Evolutionary conservation across 92 coral and sea anemone species (phyloP), one percentile per base, ranked within the genome.

Genomic region (Montipora capitata): DNA sequence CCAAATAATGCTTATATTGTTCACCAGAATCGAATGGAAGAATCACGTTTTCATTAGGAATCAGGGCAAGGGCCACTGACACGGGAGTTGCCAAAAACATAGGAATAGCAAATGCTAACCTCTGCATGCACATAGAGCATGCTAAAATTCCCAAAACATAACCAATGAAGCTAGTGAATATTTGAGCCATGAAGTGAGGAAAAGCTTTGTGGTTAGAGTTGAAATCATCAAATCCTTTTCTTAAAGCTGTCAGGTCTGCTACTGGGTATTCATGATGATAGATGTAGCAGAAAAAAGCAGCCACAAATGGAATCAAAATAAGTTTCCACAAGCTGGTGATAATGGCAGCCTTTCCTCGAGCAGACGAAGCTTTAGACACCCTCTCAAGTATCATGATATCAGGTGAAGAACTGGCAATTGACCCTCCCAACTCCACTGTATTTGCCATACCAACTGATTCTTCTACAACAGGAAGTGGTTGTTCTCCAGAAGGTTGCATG

Each of bases 91-190:
- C 95, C 41, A 95, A 70, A n/a, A 88, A 58, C 82, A 97, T 68
- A 9, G 99, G 99, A 1, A 94, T 62, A 3, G 97, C 96, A 61
- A 95, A 97, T 56, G 96, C 98, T 6, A 88, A 44, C 44, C 88
- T 68, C 77, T 97, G 99, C 77, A 96, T 81, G 45, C 98, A 94
- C 93, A 96, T 95, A 0, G 96, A 83, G 68, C 99, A 97, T 40
- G 99, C 96, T 54, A 97, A 81, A 40, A 85, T 89, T 17, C 96
- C 98, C 68, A 96, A 51, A 72, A 93, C 39, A 52, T 94, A 94
- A 13, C 96, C 99, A 38, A 90, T 78, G 9, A 96, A 78, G 81
- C 99, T 98, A 15, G 95, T 66, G 56, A 91, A 94, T 64, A 98
- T 94, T 79, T 98, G 98, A 4, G 86, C 81, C 72, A 94, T 76